Conservation (phyloP, 2,797 vertebrate genomes). For the Poecilia wingei region DNA sequence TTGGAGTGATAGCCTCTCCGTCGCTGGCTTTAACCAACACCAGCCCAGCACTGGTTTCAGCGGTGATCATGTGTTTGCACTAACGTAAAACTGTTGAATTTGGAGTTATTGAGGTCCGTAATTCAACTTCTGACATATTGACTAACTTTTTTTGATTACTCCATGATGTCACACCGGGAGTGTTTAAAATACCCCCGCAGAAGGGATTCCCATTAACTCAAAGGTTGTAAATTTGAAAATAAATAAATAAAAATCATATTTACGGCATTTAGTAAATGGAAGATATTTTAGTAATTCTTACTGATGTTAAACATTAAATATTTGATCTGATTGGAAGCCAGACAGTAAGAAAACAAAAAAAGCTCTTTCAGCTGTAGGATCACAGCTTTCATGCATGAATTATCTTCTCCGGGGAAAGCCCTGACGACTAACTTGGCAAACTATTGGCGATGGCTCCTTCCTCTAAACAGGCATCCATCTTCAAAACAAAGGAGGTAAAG, state of each 20-base stretch:
- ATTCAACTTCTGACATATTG: background rate
- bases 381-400: constrained; percentile 5
- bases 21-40: background rate
- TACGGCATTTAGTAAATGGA: background rate
- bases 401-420: background rate
- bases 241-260: background rate
- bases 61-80: background rate
- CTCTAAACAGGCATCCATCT: constrained; percentile 20
- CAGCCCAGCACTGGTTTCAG: background rate
- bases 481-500: constrained; percentile 21
- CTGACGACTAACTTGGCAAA: constrained; percentile 9
- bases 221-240: background rate
- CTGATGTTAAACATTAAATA: background rate
- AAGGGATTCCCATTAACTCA: background rate
- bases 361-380: background rate
- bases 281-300: background rate
- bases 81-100: background rate
- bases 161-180: background rate
- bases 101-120: background rate
- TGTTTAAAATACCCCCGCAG: background rate
- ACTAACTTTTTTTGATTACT: background rate
- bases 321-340: background rate
- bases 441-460: constrained; percentile 21
- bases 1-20: background rate
- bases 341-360: background rate